Percentiles rank a stretch among this genome's conserved stretches.
phyloP scores from a whole-genome alignment of 1,140 invertebrate species.

The Apocrypta bakeri region DNA sequence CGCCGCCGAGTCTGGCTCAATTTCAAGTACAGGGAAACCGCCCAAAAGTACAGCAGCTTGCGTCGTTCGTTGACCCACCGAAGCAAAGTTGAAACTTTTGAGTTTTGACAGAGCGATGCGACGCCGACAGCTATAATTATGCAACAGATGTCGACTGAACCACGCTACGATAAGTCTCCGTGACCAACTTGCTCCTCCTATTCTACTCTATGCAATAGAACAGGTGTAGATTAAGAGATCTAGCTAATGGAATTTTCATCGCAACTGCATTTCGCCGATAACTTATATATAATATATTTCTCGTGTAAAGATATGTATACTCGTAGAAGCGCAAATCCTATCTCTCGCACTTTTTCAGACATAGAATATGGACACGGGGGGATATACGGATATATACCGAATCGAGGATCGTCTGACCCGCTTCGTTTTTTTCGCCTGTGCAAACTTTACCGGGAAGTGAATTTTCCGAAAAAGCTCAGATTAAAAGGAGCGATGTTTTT shows the following conservation, averaged over 20 bases:
- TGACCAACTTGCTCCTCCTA: background rate
- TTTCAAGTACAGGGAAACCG: too few relatives aligned
- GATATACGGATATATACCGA: too few relatives aligned
- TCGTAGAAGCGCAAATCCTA: too few relatives aligned
- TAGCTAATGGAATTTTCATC: slow-evolving; percentile 24
- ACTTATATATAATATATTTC: too few relatives aligned
- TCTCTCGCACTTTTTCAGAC: too few relatives aligned
- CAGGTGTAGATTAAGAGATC: background rate
- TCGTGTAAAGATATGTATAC: too few relatives aligned
- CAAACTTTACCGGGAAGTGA: too few relatives aligned
- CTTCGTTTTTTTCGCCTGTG: too few relatives aligned
- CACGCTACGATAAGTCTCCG: background rate
- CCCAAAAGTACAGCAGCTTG: background rate
- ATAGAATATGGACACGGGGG: too few relatives aligned
- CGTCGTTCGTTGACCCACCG: background rate
- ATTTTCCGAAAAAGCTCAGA: too few relatives aligned
- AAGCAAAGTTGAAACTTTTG: background rate
- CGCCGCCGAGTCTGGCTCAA: background rate
- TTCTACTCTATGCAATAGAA: background rate
- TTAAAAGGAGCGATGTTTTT: too few relatives aligned
- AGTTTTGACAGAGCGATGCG: slow-evolving; percentile 21
- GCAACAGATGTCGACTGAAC: slow-evolving; percentile 31
- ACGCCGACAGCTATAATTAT: slow-evolving; percentile 38
- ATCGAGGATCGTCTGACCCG: too few relatives aligned
- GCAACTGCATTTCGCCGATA: background rate